Conservation (phyloP, 2,113 vertebrate genomes). For the Apaloderma vittatum region DNA sequence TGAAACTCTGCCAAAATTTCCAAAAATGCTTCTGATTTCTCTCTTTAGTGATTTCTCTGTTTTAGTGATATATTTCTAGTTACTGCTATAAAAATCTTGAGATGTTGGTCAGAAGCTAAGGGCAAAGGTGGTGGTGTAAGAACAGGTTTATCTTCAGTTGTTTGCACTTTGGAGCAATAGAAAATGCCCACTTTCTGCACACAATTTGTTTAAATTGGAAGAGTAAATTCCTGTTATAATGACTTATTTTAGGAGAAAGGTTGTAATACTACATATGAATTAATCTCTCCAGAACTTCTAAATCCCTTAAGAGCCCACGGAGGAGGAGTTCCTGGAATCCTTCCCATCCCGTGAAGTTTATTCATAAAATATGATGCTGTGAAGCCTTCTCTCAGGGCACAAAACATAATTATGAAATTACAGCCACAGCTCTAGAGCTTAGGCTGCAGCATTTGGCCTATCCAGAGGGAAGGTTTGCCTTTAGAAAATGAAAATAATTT, state of each 20-base stretch:
- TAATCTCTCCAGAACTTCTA: not conserved
- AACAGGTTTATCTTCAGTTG: not conserved
- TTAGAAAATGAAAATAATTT: not conserved
- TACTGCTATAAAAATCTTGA: not conserved
- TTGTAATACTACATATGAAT: not conserved
- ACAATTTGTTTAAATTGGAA: not conserved
- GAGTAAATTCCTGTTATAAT: not conserved
- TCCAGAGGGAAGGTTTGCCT: not conserved
- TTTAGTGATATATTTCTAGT: not conserved
- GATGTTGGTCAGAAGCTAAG: not conserved
- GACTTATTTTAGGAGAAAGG: not conserved
- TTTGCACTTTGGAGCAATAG: not conserved
- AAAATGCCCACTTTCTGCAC: not conserved
- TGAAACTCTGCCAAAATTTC: not conserved
- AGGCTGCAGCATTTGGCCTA: not conserved
- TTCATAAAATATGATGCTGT: not conserved
- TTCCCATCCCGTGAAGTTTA: not conserved
- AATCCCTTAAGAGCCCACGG: not conserved
- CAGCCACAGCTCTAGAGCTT: not conserved
- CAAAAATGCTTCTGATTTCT: not conserved
- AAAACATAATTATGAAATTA: not conserved
- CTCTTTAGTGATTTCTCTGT: too few relatives aligned
- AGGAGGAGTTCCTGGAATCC: conserved; percentile 9
- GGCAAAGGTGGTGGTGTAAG: not conserved
- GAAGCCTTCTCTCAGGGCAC: not conserved